Percentiles rank a stretch among this genome's conserved stretches.
phyloP scores from a whole-genome alignment of 1,140 invertebrate genomes.

The Cyclina sinensis region DNA sequence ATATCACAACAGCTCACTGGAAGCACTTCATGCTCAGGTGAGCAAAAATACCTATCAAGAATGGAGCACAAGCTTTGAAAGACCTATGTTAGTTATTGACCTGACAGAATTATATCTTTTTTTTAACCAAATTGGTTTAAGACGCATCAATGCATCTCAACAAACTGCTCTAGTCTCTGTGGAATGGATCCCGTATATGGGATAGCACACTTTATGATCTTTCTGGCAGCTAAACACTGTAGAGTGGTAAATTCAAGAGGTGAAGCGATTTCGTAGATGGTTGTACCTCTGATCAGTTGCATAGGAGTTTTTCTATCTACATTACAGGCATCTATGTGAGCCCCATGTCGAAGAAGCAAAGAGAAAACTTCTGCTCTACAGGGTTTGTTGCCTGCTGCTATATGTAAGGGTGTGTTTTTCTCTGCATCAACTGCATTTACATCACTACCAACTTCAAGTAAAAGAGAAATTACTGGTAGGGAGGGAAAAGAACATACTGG shows the following conservation, averaged over 20 bases:
- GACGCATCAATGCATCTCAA: slow-evolving; percentile 90
- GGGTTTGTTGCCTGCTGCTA: slow-evolving; percentile 89
- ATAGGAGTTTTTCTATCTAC: slow-evolving; percentile 91
- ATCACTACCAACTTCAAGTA: slow-evolving; percentile 94
- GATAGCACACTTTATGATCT: slow-evolving; percentile 90
- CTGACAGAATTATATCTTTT: background rate
- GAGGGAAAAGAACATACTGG: slow-evolving; percentile 93
- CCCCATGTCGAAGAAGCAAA: slow-evolving; percentile 92
- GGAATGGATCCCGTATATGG: slow-evolving; percentile 92
- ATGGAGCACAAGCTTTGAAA: background rate
- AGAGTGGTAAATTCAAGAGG: slow-evolving; percentile 91
- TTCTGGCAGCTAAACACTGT: slow-evolving; percentile 94
- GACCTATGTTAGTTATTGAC: background rate
- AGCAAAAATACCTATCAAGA: no score
- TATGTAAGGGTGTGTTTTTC: slow-evolving; percentile 93
- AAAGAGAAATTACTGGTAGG: slow-evolving; percentile 91
- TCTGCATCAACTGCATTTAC: slow-evolving; percentile 90
- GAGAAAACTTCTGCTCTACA: slow-evolving; percentile 89
- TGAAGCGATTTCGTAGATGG: slow-evolving; percentile 91
- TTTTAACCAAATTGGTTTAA: background rate
- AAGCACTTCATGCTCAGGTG: no score
- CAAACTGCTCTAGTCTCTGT: slow-evolving; percentile 91
- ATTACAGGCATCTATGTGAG: slow-evolving; percentile 96
- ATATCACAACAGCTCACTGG: no score
- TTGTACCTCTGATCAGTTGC: slow-evolving; percentile 90